These are phyloP conservation scores for Lophochroa leadbeateri DNA, from an alignment of 2,113 vertebrate species.

Conservation along the genomic window DNA sequence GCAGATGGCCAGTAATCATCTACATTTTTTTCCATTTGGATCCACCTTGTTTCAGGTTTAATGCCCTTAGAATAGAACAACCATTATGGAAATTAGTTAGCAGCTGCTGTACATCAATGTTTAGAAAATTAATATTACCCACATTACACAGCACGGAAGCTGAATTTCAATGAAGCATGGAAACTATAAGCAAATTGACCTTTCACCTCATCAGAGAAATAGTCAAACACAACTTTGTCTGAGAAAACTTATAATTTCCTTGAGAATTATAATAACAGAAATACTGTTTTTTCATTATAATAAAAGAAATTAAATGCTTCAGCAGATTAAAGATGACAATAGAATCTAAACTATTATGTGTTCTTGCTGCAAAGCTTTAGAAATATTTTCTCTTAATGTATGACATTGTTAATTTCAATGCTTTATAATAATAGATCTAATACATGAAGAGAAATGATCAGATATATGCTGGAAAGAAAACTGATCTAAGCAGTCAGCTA, in stretches of 20 bases:
- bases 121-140: slow-evolving; percentile 83
- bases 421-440: neutral
- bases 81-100: slow-evolving; percentile 81
- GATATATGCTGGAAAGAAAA: neutral
- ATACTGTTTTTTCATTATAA: slow-evolving; percentile 51
- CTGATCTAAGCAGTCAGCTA: neutral
- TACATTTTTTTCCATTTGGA: slow-evolving; percentile 65
- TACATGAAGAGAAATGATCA: neutral
- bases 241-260: slow-evolving; percentile 70
- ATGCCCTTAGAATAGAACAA: slow-evolving; percentile 72
- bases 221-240: slow-evolving; percentile 71
- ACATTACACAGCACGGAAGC: slow-evolving; percentile 68
- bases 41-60: slow-evolving; percentile 75
- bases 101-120: slow-evolving; percentile 79
- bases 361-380: slow-evolving; percentile 67
- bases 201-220: slow-evolving; percentile 77
- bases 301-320: slow-evolving; percentile 60
- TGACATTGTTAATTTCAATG: slow-evolving; percentile 53
- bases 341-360: slow-evolving; percentile 60
- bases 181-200: slow-evolving; percentile 77
- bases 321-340: slow-evolving; percentile 61
- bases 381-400: slow-evolving; percentile 68
- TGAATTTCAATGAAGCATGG: slow-evolving; percentile 81
- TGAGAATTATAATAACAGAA: slow-evolving; percentile 60
- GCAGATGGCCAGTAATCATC: slow-evolving; percentile 71